Conservation (phyloP, 2,888 invertebrate species). For the Drosophila koepferae region DNA sequence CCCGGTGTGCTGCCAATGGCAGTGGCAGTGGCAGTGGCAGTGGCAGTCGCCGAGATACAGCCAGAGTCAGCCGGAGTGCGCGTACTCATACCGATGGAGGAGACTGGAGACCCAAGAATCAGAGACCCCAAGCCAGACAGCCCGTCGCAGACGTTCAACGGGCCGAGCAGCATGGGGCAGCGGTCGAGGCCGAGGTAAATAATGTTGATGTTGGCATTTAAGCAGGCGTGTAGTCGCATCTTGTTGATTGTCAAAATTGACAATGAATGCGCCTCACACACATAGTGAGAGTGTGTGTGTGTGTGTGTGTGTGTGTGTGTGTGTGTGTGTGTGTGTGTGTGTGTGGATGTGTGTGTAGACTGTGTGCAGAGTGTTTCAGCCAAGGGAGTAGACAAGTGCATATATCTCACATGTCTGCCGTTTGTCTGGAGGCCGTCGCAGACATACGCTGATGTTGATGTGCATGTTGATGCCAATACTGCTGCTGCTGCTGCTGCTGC, state of each 20-base stretch:
- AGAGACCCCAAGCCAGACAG: slow-evolving; percentile 70
- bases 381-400: slow-evolving; percentile 76
- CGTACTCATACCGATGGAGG: slow-evolving; percentile 11
- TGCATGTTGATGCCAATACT: slow-evolving; percentile 52
- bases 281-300: neutral
- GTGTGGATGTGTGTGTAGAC: neutral
- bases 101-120: slow-evolving; percentile 28
- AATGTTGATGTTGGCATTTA: slow-evolving; percentile 72
- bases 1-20: slow-evolving; percentile 29
- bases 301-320: neutral
- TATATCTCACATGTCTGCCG: slow-evolving; percentile 81
- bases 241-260: slow-evolving; percentile 83
- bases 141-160: slow-evolving; percentile 60
- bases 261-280: slow-evolving; percentile 73
- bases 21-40: neutral
- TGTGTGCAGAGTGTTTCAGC: slow-evolving; percentile 25
- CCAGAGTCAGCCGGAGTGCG: slow-evolving; percentile 57
- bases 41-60: slow-evolving; percentile 14
- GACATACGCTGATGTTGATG: slow-evolving; percentile 59
- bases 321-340: neutral
- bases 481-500: slow-evolving; percentile 45
- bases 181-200: slow-evolving; percentile 45
- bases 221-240: slow-evolving; percentile 75
- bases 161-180: slow-evolving; percentile 29
- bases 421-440: slow-evolving; percentile 81